Conservation (phyloP, 1,140 invertebrate genomes). For the Tetragnatha versicolor region DNA sequence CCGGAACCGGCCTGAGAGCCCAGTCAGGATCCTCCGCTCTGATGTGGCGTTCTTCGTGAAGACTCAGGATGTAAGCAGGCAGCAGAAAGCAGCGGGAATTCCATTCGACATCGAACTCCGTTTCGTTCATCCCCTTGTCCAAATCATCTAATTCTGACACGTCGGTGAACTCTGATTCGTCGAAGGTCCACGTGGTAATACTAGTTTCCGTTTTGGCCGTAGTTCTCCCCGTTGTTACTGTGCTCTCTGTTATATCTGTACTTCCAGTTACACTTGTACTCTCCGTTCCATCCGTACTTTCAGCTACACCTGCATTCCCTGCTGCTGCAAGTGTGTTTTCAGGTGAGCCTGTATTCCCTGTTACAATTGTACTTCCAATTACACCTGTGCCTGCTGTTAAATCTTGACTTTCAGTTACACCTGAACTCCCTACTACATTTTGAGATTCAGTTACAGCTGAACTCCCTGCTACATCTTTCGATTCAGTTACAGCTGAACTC, state of each 20-base stretch:
- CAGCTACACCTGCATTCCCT: too few relatives aligned
- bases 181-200: background rate
- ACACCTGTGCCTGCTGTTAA: too few relatives aligned
- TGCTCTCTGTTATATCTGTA: background rate
- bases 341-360: too few relatives aligned
- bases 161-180: background rate
- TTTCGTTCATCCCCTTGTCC: too few relatives aligned
- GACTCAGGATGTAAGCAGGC: background rate
- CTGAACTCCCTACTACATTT: too few relatives aligned
- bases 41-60: background rate
- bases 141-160: background rate
- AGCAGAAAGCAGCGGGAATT: background rate
- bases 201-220: background rate
- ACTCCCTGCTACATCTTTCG: too few relatives aligned
- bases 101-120: background rate
- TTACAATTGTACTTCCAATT: too few relatives aligned
- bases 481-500: too few relatives aligned
- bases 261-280: background rate
- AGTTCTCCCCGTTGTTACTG: background rate
- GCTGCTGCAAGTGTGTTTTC: too few relatives aligned
- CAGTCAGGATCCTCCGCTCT: background rate
- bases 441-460: too few relatives aligned
- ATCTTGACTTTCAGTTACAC: too few relatives aligned
- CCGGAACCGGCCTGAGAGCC: background rate
- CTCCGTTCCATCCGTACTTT: background rate